Evolutionary conservation across 2,113 vertebrate species (phyloP), one percentile per base, ranked within the genome.

Genomic region (Lycaon pictus): DNA sequence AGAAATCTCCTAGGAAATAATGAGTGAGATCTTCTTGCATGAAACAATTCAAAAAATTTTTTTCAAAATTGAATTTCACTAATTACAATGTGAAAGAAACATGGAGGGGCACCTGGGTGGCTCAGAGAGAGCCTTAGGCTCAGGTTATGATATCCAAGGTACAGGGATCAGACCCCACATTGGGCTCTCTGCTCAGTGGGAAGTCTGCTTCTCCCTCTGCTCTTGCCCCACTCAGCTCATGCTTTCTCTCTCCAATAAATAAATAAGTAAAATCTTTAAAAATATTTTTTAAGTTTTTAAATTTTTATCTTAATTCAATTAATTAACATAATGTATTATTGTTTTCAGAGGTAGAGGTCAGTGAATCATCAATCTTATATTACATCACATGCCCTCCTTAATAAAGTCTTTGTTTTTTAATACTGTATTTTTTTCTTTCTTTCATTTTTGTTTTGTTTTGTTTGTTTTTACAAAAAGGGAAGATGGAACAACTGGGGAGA

Each of bases 81-180:
- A 88, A 62, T 51, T 62, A 88, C 63, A n/a, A 80, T 17, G 48
- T n/a, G 95, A 93, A 83, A 67, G 29, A 56, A 85, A 62, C 8
- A 69, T 0, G 17, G 67, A 69, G 16, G 67, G 12, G 67, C 1
- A 0, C 67, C 32, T 69, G 13, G 65, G 29, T 32, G 67, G 16
- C 67, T 69, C 67, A 69, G 67, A n/a, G 16, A 67, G 67, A n/a
- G 32, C 67, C 32, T 69, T 69, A 17, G 32, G 67, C 32, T 69
- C 67, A 69, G 67, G 67, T 69, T 32, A 19, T 69, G 67, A 69
- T n/a, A 43, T 17, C 32, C 7, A 7, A 32, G 32, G 32, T 9
- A 7, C 67, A 4, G 32, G 32, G 65, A 8, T 19, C 0, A 7
- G 19, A 32, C 3, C 7, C 7, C 0, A 19, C 56, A 20, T 58